Evolutionary conservation across 1,140 invertebrate genomes (phyloP), one percentile per base, ranked within the genome.

Genomic region (Aphaenogaster floridana): DNA sequence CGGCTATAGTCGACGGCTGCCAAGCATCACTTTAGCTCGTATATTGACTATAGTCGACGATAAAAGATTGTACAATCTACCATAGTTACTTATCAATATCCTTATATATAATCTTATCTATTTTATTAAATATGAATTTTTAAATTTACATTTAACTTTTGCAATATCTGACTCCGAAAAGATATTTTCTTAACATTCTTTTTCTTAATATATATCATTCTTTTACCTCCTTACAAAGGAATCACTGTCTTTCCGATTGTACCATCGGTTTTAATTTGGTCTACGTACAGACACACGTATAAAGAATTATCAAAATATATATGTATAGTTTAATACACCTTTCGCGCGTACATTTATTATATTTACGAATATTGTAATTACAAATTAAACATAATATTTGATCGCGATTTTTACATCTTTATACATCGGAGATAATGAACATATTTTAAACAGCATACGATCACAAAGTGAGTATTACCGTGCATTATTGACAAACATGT

Each of bases 401-500:
- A 21, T 48, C 15, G 45, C 42, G 17, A 50, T 28, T 84, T 68
- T 63, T 74, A 74, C n/a, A 15, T 39, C n/a, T 28, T 81, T 57
- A 59, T 57, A 21, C 21, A 84, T 61, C 42, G 42, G 6, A 17
- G 45, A 9, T 59, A 72, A 45, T 21, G 28, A 52, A 69, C 21
- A 89, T 17, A 77, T 36, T 89, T 61, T 61, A 64, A 86, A 64
- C 50, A 52, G n/a, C n/a, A 79, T 52, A 36, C 48, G 21, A 54
- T 54, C 11, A 78, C 36, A 86, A 78, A 66, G 50, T 78, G 83
- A 87, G 87, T 90, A 90, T 89, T 94, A 95, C 93, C 94, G 94
- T 95, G 94, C 94, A 94, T 92, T 76, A 89, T 76, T 93, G 93
- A 93, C 92, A 94, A 92, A 92, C 92, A 93, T 89, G 93, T 94